phyloP scores from a whole-genome alignment of 2,888 invertebrate species.

The Microplitis manilae region DNA sequence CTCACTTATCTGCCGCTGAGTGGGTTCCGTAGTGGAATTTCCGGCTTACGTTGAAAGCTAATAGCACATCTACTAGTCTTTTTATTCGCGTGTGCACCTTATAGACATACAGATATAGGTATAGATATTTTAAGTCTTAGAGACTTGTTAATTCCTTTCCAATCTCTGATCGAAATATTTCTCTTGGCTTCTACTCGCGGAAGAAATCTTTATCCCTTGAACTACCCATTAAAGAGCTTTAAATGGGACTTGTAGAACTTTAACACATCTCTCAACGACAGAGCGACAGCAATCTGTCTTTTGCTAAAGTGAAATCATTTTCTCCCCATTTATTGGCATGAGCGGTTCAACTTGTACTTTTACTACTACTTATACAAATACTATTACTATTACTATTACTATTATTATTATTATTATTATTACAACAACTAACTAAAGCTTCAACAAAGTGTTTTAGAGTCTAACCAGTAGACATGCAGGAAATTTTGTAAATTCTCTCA shows the following conservation, averaged over 20 bases:
- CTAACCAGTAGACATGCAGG: neutral
- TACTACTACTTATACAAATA: no score
- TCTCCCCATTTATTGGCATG: conserved; percentile 13
- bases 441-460: conserved; percentile 17
- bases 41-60: conserved; percentile 65
- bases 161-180: neutral
- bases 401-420: no score
- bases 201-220: neutral
- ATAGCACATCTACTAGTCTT: conserved; percentile 55
- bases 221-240: conserved; percentile 2
- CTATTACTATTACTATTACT: no score
- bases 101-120: no score
- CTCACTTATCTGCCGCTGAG: conserved; percentile 46
- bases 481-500: conserved; percentile 1
- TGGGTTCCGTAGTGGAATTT: conserved; percentile 62
- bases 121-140: neutral
- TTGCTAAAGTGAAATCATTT: conserved; percentile 16
- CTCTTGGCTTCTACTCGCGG: neutral
- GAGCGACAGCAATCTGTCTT: conserved; percentile 12
- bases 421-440: neutral
- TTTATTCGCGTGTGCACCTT: conserved; percentile 4
- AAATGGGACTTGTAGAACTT: neutral
- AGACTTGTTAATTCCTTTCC: conserved; percentile 20
- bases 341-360: no score
- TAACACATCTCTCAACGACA: neutral